Base-by-base conservation (phyloP, 2,888 invertebrate genomes). In the Meghimatium bilineatum region DNA sequence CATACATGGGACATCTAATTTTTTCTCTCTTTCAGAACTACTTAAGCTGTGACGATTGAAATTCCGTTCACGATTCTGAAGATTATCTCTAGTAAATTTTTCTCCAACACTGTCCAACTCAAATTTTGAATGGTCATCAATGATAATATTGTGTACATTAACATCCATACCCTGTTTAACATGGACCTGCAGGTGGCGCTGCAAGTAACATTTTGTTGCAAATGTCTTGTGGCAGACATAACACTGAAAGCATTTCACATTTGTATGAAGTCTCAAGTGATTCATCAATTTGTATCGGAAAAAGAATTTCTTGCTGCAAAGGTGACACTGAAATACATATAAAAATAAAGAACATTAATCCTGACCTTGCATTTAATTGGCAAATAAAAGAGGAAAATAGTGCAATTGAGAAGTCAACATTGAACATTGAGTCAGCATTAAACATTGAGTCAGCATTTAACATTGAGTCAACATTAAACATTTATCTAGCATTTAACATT, bases 181-280 rank as follows among this genome's bases (percentile, higher is more conserved):
- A 38, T 83, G 83, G 6, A 77, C 71, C 38, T 83, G 83, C 32
- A 83, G 83, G 36, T 83, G 83, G 32, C 83, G 77, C 52, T 83
- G 83, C 32, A 83, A 34, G 34, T 83, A 77, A 52, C 76, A 67
- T 36, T 83, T 83, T 32, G 83, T 83, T 34, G 77, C 71, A 71
- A 83, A 83, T 12, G 36, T 77, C 63, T 77, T 76, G 29, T 78
- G 83, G 56, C 83, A 83, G 44, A 83, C 34, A 49, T 77, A 83
- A 52, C 83, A 83, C 66, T 83, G 78, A 49, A 83, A 83, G 38
- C 77, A 75, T 67, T 83, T 83, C 26, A 83, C 77, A 60, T 83
- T 83, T 29, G 71, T 79, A 36, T 83, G 83, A 26, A 83, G 78
- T 32, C 74, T 44, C 44, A 79, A 60, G 36, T 83, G 83, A 56